Conservation (phyloP, 2,797 vertebrate species). For the Anas flavirostris region DNA sequence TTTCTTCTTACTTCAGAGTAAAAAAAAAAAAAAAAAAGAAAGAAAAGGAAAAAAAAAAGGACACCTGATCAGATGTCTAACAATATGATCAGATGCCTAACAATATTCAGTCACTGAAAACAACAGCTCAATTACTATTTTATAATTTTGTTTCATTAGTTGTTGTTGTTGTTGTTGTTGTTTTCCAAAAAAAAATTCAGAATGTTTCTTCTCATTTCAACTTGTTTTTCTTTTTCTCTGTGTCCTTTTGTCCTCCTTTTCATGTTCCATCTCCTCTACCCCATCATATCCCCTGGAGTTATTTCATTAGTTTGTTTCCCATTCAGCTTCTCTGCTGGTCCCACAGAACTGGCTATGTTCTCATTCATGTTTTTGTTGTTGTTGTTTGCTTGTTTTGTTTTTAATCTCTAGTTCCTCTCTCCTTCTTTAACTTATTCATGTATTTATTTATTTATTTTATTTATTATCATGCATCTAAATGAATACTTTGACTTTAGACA, state of each 20-base stretch:
- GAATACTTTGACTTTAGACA: neutral
- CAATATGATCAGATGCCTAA: neutral
- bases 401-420: neutral
- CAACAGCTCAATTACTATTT: neutral
- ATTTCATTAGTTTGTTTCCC: neutral
- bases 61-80: neutral
- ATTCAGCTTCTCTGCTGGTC: neutral
- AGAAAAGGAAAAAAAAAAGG: neutral
- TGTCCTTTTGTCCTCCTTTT: neutral
- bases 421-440: neutral
- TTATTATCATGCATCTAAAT: neutral
- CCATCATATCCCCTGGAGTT: neutral
- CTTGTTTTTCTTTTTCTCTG: neutral
- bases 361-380: neutral
- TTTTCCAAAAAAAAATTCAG: neutral
- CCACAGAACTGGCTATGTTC: neutral
- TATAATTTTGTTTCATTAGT: neutral
- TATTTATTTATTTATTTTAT: neutral
- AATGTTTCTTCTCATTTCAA: neutral
- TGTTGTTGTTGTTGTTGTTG: too few relatives aligned
- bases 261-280: neutral
- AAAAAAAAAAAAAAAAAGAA: constrained; percentile 4
- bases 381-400: neutral
- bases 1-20: neutral
- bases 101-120: neutral